phyloP scores from a whole-genome alignment of 2,113 vertebrate species.

The Ranitomeya variabilis region DNA sequence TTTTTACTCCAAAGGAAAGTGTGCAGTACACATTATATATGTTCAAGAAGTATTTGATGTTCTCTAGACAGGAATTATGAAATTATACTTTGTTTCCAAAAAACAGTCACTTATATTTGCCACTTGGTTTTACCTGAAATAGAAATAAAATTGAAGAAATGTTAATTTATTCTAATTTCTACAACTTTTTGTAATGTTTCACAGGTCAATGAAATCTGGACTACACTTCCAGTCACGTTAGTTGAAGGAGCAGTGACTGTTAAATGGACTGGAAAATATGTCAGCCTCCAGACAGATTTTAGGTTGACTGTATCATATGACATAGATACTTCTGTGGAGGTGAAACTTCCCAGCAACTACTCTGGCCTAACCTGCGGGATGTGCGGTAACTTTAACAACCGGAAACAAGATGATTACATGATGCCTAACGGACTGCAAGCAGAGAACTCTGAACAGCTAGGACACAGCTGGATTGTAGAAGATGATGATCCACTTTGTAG shows the following conservation, averaged over 20 bases:
- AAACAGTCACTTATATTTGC: background rate
- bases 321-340: constrained; percentile 63
- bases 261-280: constrained; percentile 60
- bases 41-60: background rate
- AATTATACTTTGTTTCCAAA: background rate
- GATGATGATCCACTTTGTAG: constrained; percentile 42
- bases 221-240: constrained; percentile 71
- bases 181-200: background rate
- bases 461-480: constrained; percentile 65
- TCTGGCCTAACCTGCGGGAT: constrained; percentile 72
- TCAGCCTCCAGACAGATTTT: constrained; percentile 68
- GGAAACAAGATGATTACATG: constrained; percentile 66
- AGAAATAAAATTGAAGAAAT: background rate
- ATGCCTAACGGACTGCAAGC: constrained; percentile 59
- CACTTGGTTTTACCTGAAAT: background rate
- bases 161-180: background rate
- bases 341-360: constrained; percentile 67
- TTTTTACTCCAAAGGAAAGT: background rate
- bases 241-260: constrained; percentile 61
- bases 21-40: background rate
- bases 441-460: constrained; percentile 56
- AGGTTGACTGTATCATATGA: constrained; percentile 69
- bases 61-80: background rate
- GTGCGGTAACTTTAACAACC: constrained; percentile 75
- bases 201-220: constrained; percentile 77